Conservation (phyloP, 2,797 vertebrate genomes). For the Bradypodion ventrale region DNA sequence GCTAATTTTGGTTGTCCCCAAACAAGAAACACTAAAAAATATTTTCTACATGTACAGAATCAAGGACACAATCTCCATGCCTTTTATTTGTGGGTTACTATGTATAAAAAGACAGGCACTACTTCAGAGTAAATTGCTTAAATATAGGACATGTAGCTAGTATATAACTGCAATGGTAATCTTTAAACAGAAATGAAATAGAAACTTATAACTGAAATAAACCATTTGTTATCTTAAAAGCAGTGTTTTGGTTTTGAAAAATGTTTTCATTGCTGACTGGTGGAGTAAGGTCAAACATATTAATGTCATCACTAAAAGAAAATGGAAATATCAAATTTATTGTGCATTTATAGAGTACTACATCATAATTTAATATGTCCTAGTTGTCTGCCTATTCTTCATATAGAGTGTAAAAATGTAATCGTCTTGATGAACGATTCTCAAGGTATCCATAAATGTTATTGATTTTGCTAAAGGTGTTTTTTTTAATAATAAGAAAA, state of each 20-base stretch:
- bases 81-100: background rate
- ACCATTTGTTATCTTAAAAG: constrained; percentile 43
- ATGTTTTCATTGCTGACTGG: constrained; percentile 25
- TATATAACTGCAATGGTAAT: background rate
- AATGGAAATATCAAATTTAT: constrained; percentile 62
- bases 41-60: background rate
- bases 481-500: constrained; percentile 49
- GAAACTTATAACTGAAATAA: constrained; percentile 23
- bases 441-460: constrained; percentile 46
- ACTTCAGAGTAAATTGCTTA: constrained; percentile 5
- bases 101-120: background rate
- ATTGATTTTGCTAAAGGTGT: constrained; percentile 64
- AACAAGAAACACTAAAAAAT: no score
- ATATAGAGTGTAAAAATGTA: constrained; percentile 59
- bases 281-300: constrained; percentile 54
- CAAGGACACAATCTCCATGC: background rate
- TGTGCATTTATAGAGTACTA: constrained; percentile 54
- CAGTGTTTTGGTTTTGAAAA: constrained; percentile 34
- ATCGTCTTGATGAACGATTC: constrained; percentile 64
- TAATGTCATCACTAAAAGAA: constrained; percentile 62
- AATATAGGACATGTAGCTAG: background rate
- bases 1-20: no score
- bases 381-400: constrained; percentile 53
- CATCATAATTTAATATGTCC: constrained; percentile 57
- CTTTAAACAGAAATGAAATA: constrained; percentile 22